Percentiles rank a stretch among this genome's conserved stretches.
Conservation (phyloP, 2,797 vertebrate species). For the Erpetoichthys calabaricus region DNA sequence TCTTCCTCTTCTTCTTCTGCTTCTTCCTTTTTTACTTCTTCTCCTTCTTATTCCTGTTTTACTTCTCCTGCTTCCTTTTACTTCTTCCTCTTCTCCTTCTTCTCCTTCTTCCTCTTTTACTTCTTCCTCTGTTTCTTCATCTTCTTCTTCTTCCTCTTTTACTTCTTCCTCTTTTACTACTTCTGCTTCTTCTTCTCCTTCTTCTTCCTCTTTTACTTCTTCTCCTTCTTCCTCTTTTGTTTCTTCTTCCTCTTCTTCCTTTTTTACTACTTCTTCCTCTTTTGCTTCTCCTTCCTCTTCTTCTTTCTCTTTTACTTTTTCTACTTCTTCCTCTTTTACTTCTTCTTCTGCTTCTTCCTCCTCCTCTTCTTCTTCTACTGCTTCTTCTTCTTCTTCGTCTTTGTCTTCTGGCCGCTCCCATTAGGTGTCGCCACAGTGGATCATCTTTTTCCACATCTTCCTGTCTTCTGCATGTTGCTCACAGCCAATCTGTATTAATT, state of each 20-base stretch:
- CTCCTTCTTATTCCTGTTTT: slow-evolving; percentile 20
- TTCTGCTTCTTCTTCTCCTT: slow-evolving; percentile 1
- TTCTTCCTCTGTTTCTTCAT: not conserved
- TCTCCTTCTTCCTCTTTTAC: not conserved
- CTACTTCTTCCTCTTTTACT: not conserved
- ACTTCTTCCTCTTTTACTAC: slow-evolving; percentile 13
- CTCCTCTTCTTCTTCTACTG: not conserved
- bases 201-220: slow-evolving; percentile 14
- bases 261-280: slow-evolving; percentile 20
- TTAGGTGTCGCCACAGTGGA: not conserved
- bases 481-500: not conserved
- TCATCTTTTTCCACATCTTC: too few species aligned
- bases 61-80: slow-evolving; percentile 17
- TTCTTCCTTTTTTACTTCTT: slow-evolving; percentile 24
- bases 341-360: not conserved
- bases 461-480: not conserved
- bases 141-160: slow-evolving; percentile 2
- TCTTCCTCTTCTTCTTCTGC: slow-evolving; percentile 24
- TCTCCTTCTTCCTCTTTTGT: slow-evolving; percentile 18
- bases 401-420: too few species aligned
- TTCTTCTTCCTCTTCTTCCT: slow-evolving; percentile 28
- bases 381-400: slow-evolving; percentile 5
- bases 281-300: slow-evolving; percentile 25
- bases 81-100: slow-evolving; percentile 9
- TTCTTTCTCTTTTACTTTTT: not conserved